Conservation (phyloP, 2,888 invertebrate species). For the Ethmia dodecea region DNA sequence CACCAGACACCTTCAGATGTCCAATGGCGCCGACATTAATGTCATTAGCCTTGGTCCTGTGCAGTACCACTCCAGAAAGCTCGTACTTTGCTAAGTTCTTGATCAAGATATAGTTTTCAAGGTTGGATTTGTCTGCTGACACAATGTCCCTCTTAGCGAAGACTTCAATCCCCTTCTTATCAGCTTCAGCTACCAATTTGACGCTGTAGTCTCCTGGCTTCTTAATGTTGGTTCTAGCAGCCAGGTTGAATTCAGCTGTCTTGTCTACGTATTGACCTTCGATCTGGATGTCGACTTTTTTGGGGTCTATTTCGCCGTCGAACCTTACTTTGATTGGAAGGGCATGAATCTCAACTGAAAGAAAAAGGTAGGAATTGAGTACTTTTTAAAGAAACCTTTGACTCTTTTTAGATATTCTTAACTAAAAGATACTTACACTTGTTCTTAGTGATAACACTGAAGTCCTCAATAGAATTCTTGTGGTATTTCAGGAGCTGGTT, state of each 20-base stretch:
- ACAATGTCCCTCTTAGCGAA: conserved; percentile 76
- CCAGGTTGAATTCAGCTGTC: conserved; percentile 78
- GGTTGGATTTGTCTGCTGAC: conserved; percentile 78
- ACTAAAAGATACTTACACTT: conserved; percentile 43
- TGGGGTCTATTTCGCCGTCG: conserved; percentile 77
- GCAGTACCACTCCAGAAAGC: conserved; percentile 76
- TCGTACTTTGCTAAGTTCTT: conserved; percentile 80
- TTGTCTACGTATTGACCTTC: conserved; percentile 78
- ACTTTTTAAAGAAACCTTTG: not conserved
- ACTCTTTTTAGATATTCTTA: not conserved
- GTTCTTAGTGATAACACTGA: conserved; percentile 70
- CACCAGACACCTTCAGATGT: conserved; percentile 65
- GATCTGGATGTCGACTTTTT: conserved; percentile 74
- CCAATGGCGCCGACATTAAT: conserved; percentile 76
- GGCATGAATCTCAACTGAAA: conserved; percentile 72
- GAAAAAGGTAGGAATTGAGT: not conserved
- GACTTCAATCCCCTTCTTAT: conserved; percentile 58
- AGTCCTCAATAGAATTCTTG: conserved; percentile 47
- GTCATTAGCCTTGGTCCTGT: conserved; percentile 74
- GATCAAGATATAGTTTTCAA: conserved; percentile 76
- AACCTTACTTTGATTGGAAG: conserved; percentile 67
- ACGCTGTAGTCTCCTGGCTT: conserved; percentile 59
- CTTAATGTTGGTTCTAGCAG: conserved; percentile 65
- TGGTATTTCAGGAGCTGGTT: conserved; percentile 58
- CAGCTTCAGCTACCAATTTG: conserved; percentile 40